Conservation (phyloP, 1,140 invertebrate species). For the Hypsibius dujardini region DNA sequence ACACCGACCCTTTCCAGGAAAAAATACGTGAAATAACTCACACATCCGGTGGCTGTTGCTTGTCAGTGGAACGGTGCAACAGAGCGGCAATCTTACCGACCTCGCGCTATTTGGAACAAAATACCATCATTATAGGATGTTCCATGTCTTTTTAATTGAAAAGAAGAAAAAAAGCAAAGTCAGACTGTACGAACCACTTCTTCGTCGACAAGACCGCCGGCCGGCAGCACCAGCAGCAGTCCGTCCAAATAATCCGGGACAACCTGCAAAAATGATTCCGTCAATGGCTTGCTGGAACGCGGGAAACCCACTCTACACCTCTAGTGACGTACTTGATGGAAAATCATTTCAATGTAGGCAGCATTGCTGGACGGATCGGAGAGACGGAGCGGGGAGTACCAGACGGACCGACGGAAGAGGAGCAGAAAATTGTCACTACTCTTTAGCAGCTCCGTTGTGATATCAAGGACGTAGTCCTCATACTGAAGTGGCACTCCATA, state of each 20-base stretch:
- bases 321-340: constrained; percentile 51
- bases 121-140: too few relatives aligned
- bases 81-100: constrained; percentile 72
- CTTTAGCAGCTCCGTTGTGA: constrained; percentile 82
- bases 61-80: constrained; percentile 69
- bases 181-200: constrained; percentile 54
- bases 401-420: constrained; percentile 92
- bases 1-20: constrained; percentile 18
- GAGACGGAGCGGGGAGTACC: constrained; percentile 68
- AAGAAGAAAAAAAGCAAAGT: too few relatives aligned
- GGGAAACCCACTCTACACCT: too few relatives aligned
- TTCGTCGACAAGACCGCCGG: constrained; percentile 54
- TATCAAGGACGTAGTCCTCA: constrained; percentile 91
- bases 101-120: constrained; percentile 46
- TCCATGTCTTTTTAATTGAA: too few relatives aligned
- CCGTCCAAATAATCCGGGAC: constrained; percentile 90
- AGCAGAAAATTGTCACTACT: constrained; percentile 76
- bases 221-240: constrained; percentile 62
- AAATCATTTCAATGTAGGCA: constrained; percentile 81
- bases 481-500: constrained; percentile 22
- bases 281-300: background rate
- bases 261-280: constrained; percentile 36
- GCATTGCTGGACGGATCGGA: constrained; percentile 22
- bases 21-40: constrained; percentile 26
- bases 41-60: constrained; percentile 57